These are phyloP conservation scores for Pomatorhinus ruficollis DNA, from an alignment of 2,113 vertebrate genomes.

Conservation along the genomic window DNA sequence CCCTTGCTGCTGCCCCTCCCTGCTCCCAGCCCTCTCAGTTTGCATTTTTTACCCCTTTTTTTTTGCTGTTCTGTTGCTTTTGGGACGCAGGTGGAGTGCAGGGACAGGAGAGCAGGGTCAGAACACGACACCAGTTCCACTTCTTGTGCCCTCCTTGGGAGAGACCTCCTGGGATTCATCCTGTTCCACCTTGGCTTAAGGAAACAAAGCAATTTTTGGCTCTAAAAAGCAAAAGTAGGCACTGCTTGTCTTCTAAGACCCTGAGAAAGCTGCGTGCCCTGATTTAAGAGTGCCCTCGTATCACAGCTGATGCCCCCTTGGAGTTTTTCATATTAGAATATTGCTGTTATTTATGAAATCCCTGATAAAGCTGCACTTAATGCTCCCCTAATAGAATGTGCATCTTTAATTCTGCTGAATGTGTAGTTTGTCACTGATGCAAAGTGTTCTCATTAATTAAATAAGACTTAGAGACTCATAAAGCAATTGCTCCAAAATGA, in stretches of 20 bases:
- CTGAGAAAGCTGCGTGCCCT: not conserved
- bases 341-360: conserved; percentile 58
- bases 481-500: conserved; percentile 49
- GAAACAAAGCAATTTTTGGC: not conserved
- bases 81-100: not conserved
- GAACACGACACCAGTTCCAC: not conserved
- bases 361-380: conserved; percentile 17
- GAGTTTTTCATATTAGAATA: not conserved
- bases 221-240: not conserved
- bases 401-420: conserved; percentile 47
- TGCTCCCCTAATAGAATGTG: conserved; percentile 1
- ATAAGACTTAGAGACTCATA: conserved; percentile 52
- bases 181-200: not conserved
- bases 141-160: no score
- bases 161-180: not conserved
- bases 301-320: not conserved
- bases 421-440: conserved; percentile 23
- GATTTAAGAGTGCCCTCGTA: not conserved
- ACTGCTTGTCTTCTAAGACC: not conserved
- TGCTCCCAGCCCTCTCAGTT: not conserved
- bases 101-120: not conserved
- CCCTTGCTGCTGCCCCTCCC: not conserved
- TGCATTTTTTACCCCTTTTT: not conserved
- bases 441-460: conserved; percentile 62
- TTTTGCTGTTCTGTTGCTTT: not conserved